phyloP scores from a whole-genome alignment of 1,140 invertebrate species.

The Pseudomyrmex flavicornis region DNA sequence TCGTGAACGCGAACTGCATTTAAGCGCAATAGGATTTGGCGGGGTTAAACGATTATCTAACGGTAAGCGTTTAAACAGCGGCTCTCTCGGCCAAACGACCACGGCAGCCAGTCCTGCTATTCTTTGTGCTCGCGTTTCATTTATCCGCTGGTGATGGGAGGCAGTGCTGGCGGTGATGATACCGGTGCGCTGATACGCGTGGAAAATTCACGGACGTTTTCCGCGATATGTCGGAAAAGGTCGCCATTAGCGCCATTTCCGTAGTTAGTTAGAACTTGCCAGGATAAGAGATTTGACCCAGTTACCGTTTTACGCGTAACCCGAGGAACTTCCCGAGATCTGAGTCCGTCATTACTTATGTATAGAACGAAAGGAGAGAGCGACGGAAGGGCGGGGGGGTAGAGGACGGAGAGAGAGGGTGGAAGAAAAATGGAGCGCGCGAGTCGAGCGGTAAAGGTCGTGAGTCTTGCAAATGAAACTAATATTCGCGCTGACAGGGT shows the following conservation, averaged over 20 bases:
- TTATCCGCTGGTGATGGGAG: constrained; percentile 16
- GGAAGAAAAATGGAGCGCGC: constrained; percentile 42
- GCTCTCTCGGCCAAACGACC: constrained; percentile 14
- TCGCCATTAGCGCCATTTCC: constrained; percentile 42
- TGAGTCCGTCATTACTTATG: constrained; percentile 59
- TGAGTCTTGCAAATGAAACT: constrained; percentile 76
- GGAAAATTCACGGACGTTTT: constrained; percentile 30
- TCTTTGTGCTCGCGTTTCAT: constrained; percentile 43
- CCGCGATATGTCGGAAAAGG: constrained; percentile 17
- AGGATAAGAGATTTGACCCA: constrained; percentile 50
- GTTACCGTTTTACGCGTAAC: constrained; percentile 38
- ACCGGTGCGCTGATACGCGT: neutral
- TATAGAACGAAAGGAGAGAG: constrained; percentile 30
- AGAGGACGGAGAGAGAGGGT: neutral
- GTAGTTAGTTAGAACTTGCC: constrained; percentile 41
- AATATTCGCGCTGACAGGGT: constrained; percentile 69
- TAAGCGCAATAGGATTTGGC: constrained; percentile 53
- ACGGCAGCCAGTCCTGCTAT: constrained; percentile 18
- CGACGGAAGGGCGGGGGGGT: neutral
- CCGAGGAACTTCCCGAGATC: neutral
- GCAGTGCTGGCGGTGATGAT: neutral
- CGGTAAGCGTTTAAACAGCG: constrained; percentile 41
- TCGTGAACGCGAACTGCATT: constrained; percentile 34
- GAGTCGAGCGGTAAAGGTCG: constrained; percentile 62
- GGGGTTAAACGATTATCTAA: constrained; percentile 49